Base-by-base conservation (phyloP, 2,888 invertebrate species). In the Limnephilus marmoratus region DNA sequence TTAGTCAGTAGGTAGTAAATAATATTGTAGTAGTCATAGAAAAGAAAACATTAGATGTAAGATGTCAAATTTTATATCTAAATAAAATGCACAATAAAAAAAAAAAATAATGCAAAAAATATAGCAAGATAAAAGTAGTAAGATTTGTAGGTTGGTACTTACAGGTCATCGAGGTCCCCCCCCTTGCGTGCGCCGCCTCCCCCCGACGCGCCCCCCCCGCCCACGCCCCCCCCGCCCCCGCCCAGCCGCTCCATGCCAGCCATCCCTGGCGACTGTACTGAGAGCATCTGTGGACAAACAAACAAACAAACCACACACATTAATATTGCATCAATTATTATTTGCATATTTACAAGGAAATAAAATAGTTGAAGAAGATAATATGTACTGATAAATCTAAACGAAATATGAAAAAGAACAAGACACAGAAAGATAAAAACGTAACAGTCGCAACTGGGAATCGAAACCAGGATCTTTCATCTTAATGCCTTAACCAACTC, bases 261-360 rank as follows among this genome's bases (percentile, higher is more conserved):
- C 96, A 97, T 97, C 96, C 97, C 97, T 97, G 97, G 97, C 95
- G 97, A 96, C 97, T 97, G 97, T 96, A 97, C 97, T 96, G 97
- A 97, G 96, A 97, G 97, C 97, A 97, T 97, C 97, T 97, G 96
- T 94, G 97, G 96, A 95, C 95, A 95, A 95, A 96, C 95, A 96
- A 96, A 96, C 45, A 81, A 81, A 81, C 82, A 31, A 49, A 49
- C 15, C 49, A 15, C 15, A 49, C 15, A 68, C 5, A 68, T 68
- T 68, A 68, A 96, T 96, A 96, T 68, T 68, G 2, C 7, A 68
- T 68, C 18, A 24, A 68, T 68, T 24, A 68, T 68, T 18, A 68
- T 18, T 18, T 24, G 49, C 13, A 49, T 49, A 68, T 24, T 53
- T 68, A 68, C 53, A 68, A 18, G 53, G 53, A 68, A 4, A 24